Percentiles rank a stretch among this genome's conserved stretches.
Evolutionary conservation across 2,888 invertebrate species (phyloP).

Genomic region (Synergus umbraculus): DNA sequence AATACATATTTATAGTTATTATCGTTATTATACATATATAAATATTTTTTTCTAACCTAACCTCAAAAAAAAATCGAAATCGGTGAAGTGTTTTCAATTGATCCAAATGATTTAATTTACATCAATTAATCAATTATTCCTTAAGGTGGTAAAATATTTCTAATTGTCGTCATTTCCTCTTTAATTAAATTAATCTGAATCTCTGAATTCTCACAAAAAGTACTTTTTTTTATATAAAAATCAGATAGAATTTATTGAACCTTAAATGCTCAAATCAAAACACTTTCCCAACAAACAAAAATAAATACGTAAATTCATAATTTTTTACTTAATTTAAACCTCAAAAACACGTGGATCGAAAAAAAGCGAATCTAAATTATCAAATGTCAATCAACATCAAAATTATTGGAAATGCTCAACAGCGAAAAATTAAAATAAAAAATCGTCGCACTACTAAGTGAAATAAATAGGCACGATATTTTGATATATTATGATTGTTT

Average conservation of each 20-base stretch:
- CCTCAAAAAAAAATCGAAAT: not conserved
- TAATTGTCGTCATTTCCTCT: not conserved
- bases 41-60: not conserved
- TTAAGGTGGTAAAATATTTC: not conserved
- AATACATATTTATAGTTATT: no score
- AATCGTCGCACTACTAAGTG: not conserved
- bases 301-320: not conserved
- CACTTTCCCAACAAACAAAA: not conserved
- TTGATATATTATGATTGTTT: conserved; percentile 21
- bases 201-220: not conserved
- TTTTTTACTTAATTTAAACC: not conserved
- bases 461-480: not conserved
- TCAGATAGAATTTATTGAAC: not conserved
- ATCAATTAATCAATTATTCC: conserved; percentile 6
- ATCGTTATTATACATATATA: no score
- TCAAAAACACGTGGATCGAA: conserved; percentile 28
- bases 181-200: not conserved
- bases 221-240: not conserved
- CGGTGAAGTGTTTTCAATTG: not conserved
- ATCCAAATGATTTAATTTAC: not conserved
- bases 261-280: not conserved
- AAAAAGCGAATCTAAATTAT: conserved; percentile 6
- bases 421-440: not conserved
- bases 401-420: not conserved
- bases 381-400: conserved; percentile 15